Evolutionary conservation across 2,888 invertebrate species (phyloP), one percentile per base, ranked within the genome.

Genomic region (Chloroclysta siterata): DNA sequence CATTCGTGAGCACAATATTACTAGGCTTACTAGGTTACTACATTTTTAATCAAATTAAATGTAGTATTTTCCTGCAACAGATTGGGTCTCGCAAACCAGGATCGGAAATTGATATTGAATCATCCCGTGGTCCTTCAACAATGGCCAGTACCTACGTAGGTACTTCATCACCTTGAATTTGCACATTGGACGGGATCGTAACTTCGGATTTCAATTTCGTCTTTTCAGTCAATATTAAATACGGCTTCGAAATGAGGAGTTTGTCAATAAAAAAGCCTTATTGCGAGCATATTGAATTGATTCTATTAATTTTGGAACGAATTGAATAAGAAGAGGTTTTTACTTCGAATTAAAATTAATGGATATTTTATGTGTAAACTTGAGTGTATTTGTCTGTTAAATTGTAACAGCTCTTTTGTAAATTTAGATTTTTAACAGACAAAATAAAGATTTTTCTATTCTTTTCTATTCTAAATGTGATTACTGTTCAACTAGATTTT

Each of bases 121-220:
- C 68, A 69, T 70, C 63, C 58, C 50, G 53, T 60, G 63, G 57
- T 54, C 53, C 60, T 46, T 65, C 60, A 68, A 69, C 68, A 65
- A 66, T 66, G 58, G 63, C 46, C 57, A 54, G 58, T 50, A 42
- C 42, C 13, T 59, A 59, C 33, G 13, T 28, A 22, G 55, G 53
- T 62, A 54, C 65, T 58, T 63, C 62, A 65, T 68, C 56, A 62
- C 63, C 64, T 64, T 68, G 63, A 72, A 68, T 69, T 69, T 68
- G 55, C 63, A 60, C 57, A 72, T 67, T 53, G 65, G 47, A 63
- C 42, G 60, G 46, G 65, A 66, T 57, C 53, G 56, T 60, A 59
- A 66, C 60, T 66, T 67, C 57, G 58, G 65, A 65, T 72, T 72
- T 66, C 67, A 72, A 69, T 70, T 70, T 64, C 60, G 63, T 67